These are phyloP conservation scores for Corythornis cristatus DNA, from an alignment of 2,113 vertebrate species.

Conservation along the genomic window DNA sequence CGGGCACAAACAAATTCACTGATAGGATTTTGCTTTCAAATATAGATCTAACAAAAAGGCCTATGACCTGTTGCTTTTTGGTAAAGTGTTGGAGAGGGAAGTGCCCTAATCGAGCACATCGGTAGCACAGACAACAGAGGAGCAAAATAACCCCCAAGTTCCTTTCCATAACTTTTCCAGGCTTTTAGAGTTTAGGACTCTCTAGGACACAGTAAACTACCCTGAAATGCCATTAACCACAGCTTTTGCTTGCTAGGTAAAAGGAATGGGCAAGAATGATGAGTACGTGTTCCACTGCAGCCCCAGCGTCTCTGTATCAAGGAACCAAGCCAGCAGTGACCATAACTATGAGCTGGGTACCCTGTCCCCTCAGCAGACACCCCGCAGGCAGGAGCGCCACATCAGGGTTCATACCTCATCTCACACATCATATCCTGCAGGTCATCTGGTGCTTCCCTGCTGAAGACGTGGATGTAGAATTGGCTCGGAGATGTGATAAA, in stretches of 20 bases:
- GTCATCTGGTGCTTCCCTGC: conserved; percentile 72
- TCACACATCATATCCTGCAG: conserved; percentile 91
- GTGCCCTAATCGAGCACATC: background rate
- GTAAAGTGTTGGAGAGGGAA: background rate
- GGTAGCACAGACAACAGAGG: background rate
- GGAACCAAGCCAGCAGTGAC: background rate
- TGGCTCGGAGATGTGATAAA: conserved; percentile 81
- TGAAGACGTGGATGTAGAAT: conserved; percentile 85
- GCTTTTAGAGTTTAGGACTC: background rate
- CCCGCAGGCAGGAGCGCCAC: rapidly evolving
- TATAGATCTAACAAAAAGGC: background rate
- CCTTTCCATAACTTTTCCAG: background rate
- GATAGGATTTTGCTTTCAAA: background rate
- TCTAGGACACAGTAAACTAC: background rate
- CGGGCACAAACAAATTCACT: background rate
- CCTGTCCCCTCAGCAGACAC: background rate
- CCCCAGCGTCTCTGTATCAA: background rate
- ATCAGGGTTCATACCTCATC: conserved; percentile 84
- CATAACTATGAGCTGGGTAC: background rate
- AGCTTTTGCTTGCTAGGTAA: no score
- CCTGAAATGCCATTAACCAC: no score
- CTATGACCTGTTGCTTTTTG: background rate
- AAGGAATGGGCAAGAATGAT: background rate
- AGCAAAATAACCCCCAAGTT: background rate
- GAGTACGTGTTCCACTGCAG: background rate